Evolutionary conservation across 1,140 invertebrate species (phyloP).

Genomic region (Amyelois transitella): DNA sequence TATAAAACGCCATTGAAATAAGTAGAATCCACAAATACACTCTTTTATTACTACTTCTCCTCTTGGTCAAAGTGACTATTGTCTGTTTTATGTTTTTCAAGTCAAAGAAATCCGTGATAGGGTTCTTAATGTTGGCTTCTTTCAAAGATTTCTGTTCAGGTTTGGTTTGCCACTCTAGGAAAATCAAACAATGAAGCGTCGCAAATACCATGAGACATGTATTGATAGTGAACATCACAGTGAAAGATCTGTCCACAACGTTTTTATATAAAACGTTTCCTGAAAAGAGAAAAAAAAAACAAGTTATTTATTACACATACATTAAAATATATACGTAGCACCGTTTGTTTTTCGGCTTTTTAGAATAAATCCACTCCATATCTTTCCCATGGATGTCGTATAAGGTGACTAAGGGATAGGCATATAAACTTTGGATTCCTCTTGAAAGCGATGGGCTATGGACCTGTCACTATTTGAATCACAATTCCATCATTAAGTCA

Average conservation of each 20-base stretch:
- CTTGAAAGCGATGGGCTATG: too few species aligned
- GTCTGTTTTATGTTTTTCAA: constrained; percentile 78
- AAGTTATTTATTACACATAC: too few species aligned
- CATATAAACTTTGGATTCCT: too few species aligned
- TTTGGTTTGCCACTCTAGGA: constrained; percentile 80
- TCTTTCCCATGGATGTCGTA: too few species aligned
- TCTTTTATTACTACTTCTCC: constrained; percentile 72
- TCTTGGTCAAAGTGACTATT: constrained; percentile 75
- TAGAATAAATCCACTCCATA: too few species aligned
- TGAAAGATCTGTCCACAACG: constrained; percentile 76
- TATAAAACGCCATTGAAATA: constrained; percentile 82
- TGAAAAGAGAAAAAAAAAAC: constrained; percentile 23
- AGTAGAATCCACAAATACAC: constrained; percentile 79
- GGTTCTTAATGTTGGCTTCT: constrained; percentile 74
- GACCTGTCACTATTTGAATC: too few species aligned
- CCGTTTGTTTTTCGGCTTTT: too few species aligned
- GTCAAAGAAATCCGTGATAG: constrained; percentile 82
- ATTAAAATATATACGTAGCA: too few species aligned
- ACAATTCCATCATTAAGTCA: too few species aligned
- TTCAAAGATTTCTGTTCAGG: constrained; percentile 75
- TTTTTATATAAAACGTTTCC: constrained; percentile 52
- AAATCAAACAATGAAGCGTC: constrained; percentile 77
- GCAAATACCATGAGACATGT: constrained; percentile 75
- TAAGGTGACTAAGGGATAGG: too few species aligned
- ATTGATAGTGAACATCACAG: constrained; percentile 83